Conservation (phyloP, 2,888 invertebrate species). For the Amphipoea oculea region DNA sequence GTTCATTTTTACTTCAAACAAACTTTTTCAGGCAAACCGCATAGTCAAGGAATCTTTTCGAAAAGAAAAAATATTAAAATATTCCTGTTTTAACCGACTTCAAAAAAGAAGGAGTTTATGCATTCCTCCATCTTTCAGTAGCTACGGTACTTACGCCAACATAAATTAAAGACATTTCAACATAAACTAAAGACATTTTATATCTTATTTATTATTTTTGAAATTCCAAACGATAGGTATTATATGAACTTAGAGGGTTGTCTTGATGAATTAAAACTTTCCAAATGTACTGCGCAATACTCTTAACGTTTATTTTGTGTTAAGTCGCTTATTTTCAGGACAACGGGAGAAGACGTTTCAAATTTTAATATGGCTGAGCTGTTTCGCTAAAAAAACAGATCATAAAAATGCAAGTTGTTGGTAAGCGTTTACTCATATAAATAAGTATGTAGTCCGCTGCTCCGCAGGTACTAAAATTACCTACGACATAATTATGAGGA, state of each 20-base stretch:
- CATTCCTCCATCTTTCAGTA: background rate
- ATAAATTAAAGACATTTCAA: background rate
- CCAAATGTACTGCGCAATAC: conserved; percentile 54
- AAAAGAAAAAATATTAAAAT: background rate
- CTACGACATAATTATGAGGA: too few species aligned
- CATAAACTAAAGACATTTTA: too few species aligned
- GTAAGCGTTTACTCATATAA: background rate
- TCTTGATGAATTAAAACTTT: too few species aligned
- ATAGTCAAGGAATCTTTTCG: conserved; percentile 4
- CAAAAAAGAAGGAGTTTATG: background rate
- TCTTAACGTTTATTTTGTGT: conserved; percentile 44
- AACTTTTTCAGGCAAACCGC: conserved; percentile 1
- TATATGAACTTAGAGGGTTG: too few species aligned
- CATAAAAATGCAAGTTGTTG: background rate
- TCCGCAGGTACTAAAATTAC: background rate
- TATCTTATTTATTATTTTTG: too few species aligned
- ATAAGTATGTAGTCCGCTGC: background rate
- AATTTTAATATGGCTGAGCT: conserved; percentile 6
- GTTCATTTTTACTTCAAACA: conserved; percentile 18
- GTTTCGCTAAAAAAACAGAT: background rate
- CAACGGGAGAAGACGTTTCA: conserved; percentile 20
- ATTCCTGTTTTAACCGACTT: background rate
- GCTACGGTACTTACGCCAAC: background rate
- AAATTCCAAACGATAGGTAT: too few species aligned
- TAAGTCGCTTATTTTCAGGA: conserved; percentile 33